Conservation (phyloP, 1,140 invertebrate genomes). For the Drosophila sproati region DNA sequence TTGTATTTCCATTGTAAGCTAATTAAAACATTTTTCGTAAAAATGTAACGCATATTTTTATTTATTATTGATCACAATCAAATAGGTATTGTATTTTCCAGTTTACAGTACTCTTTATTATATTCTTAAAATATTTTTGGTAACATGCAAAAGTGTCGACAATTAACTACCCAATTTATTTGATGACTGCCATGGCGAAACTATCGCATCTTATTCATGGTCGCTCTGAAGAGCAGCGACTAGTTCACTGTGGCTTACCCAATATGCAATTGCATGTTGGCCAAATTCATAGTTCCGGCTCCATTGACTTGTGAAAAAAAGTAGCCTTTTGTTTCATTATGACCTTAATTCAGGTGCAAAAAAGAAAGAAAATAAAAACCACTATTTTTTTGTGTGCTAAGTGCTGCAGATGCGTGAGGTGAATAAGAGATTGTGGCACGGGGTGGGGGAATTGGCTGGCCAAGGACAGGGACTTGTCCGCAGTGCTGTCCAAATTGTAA, state of each 20-base stretch:
- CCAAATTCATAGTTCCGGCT: slow-evolving; percentile 36
- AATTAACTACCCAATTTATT: no score
- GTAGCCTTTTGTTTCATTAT: slow-evolving; percentile 57
- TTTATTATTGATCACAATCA: no score
- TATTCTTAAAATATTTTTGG: no score
- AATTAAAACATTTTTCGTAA: no score
- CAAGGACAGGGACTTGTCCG: slow-evolving; percentile 60
- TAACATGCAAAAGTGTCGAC: no score
- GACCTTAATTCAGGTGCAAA: slow-evolving; percentile 43
- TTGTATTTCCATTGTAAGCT: no score
- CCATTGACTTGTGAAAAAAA: slow-evolving; percentile 19
- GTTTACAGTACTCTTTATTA: no score
- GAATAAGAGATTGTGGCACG: not conserved
- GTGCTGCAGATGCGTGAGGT: slow-evolving; percentile 61
- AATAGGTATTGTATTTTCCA: no score
- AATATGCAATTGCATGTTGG: slow-evolving; percentile 49
- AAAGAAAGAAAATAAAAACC: not conserved
- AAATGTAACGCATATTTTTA: no score
- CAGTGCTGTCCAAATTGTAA: slow-evolving; percentile 74
- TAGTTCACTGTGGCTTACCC: slow-evolving; percentile 39
- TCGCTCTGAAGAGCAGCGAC: not conserved
- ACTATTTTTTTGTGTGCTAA: slow-evolving; percentile 53
- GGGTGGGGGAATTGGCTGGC: slow-evolving; percentile 12
- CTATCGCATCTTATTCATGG: no score
- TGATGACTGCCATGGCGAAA: no score